These are phyloP conservation scores for Passer domesticus DNA, from an alignment of 2,113 vertebrate genomes.

Conservation along the genomic window DNA sequence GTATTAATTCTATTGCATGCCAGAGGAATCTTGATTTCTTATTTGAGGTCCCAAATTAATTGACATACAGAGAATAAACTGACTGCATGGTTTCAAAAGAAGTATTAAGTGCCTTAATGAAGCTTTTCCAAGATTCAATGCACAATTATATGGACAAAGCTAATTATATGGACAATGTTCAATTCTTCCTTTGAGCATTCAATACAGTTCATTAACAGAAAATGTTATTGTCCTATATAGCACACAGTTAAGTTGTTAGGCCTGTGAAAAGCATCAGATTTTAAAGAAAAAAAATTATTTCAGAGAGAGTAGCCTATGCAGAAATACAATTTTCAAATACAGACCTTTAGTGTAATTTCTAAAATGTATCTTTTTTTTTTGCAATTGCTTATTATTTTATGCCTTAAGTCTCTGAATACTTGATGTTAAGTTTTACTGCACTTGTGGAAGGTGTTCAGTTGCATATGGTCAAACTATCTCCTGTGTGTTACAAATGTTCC, in stretches of 20 bases:
- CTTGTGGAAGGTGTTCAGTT: background rate
- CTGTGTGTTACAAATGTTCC: background rate
- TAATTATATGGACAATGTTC: background rate
- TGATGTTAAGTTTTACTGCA: background rate
- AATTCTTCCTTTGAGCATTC: background rate
- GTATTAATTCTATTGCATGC: background rate
- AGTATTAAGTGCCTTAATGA: background rate
- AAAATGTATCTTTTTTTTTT: background rate
- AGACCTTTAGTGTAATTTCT: background rate
- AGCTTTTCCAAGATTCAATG: background rate
- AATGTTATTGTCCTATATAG: background rate
- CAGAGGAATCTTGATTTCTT: background rate
- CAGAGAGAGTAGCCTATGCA: background rate
- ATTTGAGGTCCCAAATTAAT: background rate
- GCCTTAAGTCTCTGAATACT: background rate
- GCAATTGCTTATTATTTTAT: background rate
- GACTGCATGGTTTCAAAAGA: background rate
- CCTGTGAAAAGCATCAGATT: background rate
- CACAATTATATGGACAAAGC: background rate
- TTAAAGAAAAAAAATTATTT: background rate
- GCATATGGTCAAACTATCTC: accelerated
- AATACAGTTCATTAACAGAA: background rate
- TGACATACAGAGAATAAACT: background rate
- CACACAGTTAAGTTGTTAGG: background rate
- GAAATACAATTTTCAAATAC: background rate